Evolutionary conservation across 2,113 vertebrate genomes (phyloP), one percentile per base, ranked within the genome.

Genomic region (Tyrannus savana): DNA sequence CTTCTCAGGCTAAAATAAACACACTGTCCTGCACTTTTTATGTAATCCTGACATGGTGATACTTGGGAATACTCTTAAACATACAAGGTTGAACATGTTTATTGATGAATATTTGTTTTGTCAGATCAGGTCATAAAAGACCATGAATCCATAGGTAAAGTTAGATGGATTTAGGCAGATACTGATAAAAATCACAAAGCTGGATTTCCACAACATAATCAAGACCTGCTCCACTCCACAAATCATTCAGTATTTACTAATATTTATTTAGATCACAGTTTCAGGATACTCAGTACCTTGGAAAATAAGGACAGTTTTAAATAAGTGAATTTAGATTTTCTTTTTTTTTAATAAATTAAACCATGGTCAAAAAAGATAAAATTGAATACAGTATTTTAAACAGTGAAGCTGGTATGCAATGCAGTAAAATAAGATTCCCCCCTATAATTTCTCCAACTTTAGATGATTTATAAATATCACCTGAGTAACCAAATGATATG

Each of bases 401-500:
- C 56, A 59, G 41, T 3, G 2, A 83, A 58, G 59, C 6, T 47
- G 8, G 17, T 60, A 72, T 56, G 9, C 80, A 68, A 72, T 87
- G 4, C 35, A 66, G 49, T 16, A 79, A 18, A 58, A 10, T 75
- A 73, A 96, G 56, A 78, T 15, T 86, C 22, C 46, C 53, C 37
- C 10, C 19, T 42, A 9, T 33, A 91, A 91, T 64, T 50, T 72
- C n/a, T 84, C 44, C 64, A 92, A 8, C 14, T 91, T 31, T 77
- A 93, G 78, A 93, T 87, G 77, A 97, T 93, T 91, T 62, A 91
- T 55, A 94, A 68, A 84, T 88, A 90, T 97, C 97, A 99, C 99
- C 99, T 99, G 99, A 99, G 98, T 99, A 99, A 96, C 98, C 99
- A 97, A 99, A 99, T 95, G 99, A 99, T 98, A 99, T 99, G 98